Conservation (phyloP, 1,140 invertebrate species). For the Scaptodrosophila lebanonensis region DNA sequence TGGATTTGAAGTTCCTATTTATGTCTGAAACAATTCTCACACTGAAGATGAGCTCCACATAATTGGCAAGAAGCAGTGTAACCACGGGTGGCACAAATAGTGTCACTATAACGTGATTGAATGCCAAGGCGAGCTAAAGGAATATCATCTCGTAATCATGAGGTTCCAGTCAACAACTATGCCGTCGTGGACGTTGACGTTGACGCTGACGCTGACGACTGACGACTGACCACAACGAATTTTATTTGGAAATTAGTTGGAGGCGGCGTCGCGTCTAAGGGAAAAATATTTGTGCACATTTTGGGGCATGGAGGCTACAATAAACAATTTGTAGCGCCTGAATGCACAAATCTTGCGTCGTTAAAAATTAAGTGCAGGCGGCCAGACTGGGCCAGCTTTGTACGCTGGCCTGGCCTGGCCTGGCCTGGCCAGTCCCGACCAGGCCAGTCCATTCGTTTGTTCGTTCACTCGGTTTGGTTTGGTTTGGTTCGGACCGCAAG, state of each 20-base stretch:
- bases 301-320: constrained; percentile 49
- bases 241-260: constrained; percentile 58
- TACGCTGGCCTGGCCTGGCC: background rate
- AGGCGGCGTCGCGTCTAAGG: constrained; percentile 16
- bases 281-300: constrained; percentile 18
- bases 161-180: too few relatives aligned
- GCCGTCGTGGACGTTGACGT: too few relatives aligned
- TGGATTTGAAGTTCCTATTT: too few relatives aligned
- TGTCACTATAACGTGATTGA: constrained; percentile 2
- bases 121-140: too few relatives aligned
- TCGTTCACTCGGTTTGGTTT: too few relatives aligned
- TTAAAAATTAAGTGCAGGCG: constrained; percentile 66
- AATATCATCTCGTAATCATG: too few relatives aligned
- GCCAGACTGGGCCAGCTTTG: constrained; percentile 16
- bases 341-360: constrained; percentile 70
- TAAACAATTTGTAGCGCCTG: constrained; percentile 74
- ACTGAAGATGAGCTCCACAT: too few relatives aligned
- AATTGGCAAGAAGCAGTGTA: too few relatives aligned
- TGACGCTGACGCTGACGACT: too few relatives aligned
- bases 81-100: too few relatives aligned
- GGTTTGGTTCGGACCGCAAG: constrained; percentile 8
- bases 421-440: background rate
- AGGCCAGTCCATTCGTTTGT: background rate
- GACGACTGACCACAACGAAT: constrained; percentile 60
- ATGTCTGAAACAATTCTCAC: too few relatives aligned